Evolutionary conservation across 2,797 vertebrate species (phyloP), one percentile per base, ranked within the genome.

Genomic region (Periophthalmus magnuspinnatus): DNA sequence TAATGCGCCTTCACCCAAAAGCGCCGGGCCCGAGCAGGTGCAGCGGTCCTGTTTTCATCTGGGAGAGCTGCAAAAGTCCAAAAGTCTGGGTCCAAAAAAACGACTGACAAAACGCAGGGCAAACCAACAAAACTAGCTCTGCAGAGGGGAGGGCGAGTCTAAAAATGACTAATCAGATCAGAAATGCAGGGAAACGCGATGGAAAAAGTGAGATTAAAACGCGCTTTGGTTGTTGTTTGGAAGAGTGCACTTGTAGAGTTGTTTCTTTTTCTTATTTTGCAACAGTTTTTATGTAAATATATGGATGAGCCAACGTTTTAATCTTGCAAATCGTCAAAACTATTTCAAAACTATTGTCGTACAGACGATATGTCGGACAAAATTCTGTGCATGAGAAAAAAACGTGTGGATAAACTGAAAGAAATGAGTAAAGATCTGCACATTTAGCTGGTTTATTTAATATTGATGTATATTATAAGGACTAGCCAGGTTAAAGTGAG

Each of bases 21-120:
- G 58, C 38, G 47, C 34, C 28, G 33, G 66, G 21, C n/a, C 72
- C n/a, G 67, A 69, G 63, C 76, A 84, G 77, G 66, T 75, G 75
- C 56, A 59, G 52, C 38, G 2, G 56, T 54, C 28, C 76, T 64
- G 56, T 64, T 69, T 79, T 74, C 66, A 79, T 67, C 55, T 48
- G 62, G 21, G 7, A 24, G 22, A 6, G 14, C 11, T 11, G 36
- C 34, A 45, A 36, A 45, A 16, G 36, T 45, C 38, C 24, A 45
- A 36, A 45, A 16, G 36, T 45, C 38, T 24, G 1, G 38, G 13
- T 22, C 13, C 6, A 7, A 47, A 63, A 47, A 63, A 63, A 13
- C n/a, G 33, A 32, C 56, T 8, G 5, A 8, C 14, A 32, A 33
- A 10, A 32, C 10, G 11, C 11, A 14, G 1, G 28, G 28, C 9